Evolutionary conservation across 2,888 invertebrate genomes (phyloP), one percentile per base, ranked within the genome.

Genomic region (Vesta saturnalis): DNA sequence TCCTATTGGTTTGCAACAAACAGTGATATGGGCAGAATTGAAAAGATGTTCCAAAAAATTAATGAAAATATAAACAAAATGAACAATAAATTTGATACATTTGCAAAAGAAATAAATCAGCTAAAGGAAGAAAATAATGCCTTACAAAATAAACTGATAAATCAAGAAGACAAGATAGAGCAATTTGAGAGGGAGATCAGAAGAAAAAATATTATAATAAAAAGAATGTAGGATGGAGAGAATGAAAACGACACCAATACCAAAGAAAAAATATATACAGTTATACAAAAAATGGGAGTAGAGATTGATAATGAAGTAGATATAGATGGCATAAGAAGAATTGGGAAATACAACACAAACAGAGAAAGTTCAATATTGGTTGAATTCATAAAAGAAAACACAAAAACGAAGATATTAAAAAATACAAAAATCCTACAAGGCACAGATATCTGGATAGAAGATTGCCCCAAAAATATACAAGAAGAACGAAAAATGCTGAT

Each of bases 401-500:
- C n/a, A n/a, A n/a, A n/a, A n/a, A n/a, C n/a, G n/a, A n/a, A n/a
- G n/a, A n/a, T n/a, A n/a, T n/a, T n/a, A n/a, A n/a, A n/a, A n/a
- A n/a, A n/a, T n/a, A n/a, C n/a, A n/a, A n/a, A n/a, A n/a, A n/a
- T n/a, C 43, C n/a, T n/a, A 43, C 12, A 43, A 52, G 52, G 21
- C 4, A 12, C 21, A 18, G 55, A 55, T 22, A 55, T 55, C n/a
- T 55, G 55, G 55, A 22, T 55, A 58, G 58, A 58, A 58, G 58
- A 58, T 19, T 58, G 35, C 14, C 5, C 39, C 35, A 58, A 58
- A 43, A 18, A 30, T n/a, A 22, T 59, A 23, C 19, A 46, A 23
- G 59, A 59, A 12, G 59, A 59, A n/a, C 22, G 60, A 16, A 60
- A 52, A 60, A n/a, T n/a, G 21, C 21, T 60, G 23, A 46, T 47